A percentile compares a stretch with the other conserved stretches of the same genome.
Evolutionary conservation across 2,113 vertebrate species (phyloP).

Genomic region (Eubucco bourcierii): DNA sequence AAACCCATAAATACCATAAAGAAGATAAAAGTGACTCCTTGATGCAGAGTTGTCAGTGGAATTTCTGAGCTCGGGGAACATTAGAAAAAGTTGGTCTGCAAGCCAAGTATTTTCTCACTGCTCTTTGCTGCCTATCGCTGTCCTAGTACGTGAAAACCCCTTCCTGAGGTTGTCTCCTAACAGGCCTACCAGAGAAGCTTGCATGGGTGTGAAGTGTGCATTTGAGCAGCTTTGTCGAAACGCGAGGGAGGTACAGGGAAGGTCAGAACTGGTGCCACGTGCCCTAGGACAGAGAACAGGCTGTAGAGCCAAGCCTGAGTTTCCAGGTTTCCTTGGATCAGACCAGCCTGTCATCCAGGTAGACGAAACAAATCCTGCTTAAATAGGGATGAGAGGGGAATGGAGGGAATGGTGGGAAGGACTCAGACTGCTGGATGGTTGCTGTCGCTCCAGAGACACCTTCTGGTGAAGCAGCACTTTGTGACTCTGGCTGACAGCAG

Average conservation of each 20-base stretch:
- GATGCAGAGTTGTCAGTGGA: slow-evolving; percentile 20
- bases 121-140: not conserved
- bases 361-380: not conserved
- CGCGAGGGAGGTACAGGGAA: not conserved
- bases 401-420: not conserved
- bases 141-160: not conserved
- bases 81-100: not conserved
- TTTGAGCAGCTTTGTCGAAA: not conserved
- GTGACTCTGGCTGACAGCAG: not conserved
- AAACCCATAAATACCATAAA: slow-evolving; percentile 41
- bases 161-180: not conserved
- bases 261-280: not conserved
- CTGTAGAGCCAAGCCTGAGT: not conserved
- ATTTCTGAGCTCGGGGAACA: slow-evolving; percentile 38
- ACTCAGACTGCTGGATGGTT: not conserved
- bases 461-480: not conserved
- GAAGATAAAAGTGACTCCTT: slow-evolving; percentile 38
- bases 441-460: not conserved
- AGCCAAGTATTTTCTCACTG: slow-evolving; percentile 25
- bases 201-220: not conserved
- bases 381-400: not conserved
- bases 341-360: not conserved
- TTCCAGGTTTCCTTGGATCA: not conserved
- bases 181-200: not conserved
- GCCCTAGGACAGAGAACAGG: not conserved